A percentile compares a stretch with the other conserved stretches of the same genome.
Conservation (phyloP, 1,140 invertebrate species). For the Euschistus heros region DNA sequence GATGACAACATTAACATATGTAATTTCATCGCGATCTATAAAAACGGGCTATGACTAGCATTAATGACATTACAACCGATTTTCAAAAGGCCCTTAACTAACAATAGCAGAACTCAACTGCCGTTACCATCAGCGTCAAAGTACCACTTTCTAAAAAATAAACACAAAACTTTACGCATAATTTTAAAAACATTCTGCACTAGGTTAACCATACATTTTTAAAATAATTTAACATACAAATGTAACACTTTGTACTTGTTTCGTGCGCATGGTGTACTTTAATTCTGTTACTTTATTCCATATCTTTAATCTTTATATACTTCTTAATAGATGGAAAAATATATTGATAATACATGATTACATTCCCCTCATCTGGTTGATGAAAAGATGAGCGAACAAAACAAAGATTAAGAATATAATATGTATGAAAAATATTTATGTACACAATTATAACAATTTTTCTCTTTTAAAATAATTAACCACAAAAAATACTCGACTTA, state of each 20-base stretch:
- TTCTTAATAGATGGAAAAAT: background rate
- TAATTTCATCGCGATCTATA: background rate
- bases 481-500: conserved; percentile 3
- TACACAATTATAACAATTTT: conserved; percentile 17
- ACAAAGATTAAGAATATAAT: conserved; percentile 6
- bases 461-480: background rate
- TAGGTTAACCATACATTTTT: conserved; percentile 6
- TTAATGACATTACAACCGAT: background rate
- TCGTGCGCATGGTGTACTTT: background rate
- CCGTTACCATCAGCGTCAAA: background rate
- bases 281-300: background rate
- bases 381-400: background rate
- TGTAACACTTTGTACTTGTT: conserved; percentile 18
- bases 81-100: background rate
- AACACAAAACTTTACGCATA: too few species aligned
- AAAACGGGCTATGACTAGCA: conserved; percentile 2
- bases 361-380: conserved; percentile 1
- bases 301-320: conserved; percentile 12
- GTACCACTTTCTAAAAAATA: background rate
- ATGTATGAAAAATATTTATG: conserved; percentile 6
- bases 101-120: background rate
- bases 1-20: background rate
- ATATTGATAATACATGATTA: conserved; percentile 1
- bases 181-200: background rate
- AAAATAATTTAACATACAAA: conserved; percentile 21